phyloP scores from a whole-genome alignment of 2,113 vertebrate genomes.

The Sterna hirundo region DNA sequence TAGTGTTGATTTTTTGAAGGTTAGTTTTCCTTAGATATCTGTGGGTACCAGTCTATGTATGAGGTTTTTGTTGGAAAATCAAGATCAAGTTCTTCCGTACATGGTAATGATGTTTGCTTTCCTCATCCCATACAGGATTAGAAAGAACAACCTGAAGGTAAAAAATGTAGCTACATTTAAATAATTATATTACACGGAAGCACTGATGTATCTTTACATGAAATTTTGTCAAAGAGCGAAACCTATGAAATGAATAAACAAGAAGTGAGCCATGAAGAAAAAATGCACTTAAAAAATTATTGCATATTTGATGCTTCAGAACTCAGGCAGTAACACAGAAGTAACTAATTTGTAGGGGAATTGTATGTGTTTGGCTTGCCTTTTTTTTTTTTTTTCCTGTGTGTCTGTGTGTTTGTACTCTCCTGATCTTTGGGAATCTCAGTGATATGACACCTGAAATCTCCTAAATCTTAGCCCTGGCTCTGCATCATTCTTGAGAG shows the following conservation, averaged over 20 bases:
- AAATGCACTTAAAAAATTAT: not conserved
- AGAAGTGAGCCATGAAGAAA: not conserved
- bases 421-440: not conserved
- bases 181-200: not conserved
- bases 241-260: not conserved
- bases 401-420: not conserved
- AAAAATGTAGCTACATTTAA: not conserved
- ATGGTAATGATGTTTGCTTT: not conserved
- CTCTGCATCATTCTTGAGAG: not conserved
- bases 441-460: not conserved
- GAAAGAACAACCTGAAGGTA: not conserved
- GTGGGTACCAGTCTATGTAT: not conserved
- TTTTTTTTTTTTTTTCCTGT: not conserved
- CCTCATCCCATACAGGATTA: not conserved
- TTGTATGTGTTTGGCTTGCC: fast-evolving
- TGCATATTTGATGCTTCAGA: not conserved
- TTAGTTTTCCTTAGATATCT: not conserved
- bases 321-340: not conserved
- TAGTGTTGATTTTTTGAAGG: not conserved
- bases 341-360: not conserved
- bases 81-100: not conserved
- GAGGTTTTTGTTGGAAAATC: not conserved
- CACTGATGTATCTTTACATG: not conserved
- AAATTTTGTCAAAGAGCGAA: not conserved
- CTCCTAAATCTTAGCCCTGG: not conserved